Evolutionary conservation across 2,888 invertebrate genomes (phyloP).

Genomic region (Microctonus hyperodae): DNA sequence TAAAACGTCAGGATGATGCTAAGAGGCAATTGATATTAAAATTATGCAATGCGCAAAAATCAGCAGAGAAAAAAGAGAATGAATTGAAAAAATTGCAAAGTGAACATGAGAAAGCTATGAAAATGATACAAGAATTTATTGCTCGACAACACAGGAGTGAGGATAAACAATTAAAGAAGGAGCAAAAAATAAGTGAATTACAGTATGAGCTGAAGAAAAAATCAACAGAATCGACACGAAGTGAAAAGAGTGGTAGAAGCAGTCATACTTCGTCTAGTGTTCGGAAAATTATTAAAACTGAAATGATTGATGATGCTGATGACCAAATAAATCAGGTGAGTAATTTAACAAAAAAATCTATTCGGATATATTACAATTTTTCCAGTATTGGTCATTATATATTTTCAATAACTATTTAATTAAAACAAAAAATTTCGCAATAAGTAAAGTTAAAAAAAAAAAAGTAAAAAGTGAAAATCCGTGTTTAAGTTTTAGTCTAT

Average conservation of each 20-base stretch:
- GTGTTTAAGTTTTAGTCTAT: background rate
- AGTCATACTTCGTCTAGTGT: conserved; percentile 34
- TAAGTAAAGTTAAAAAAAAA: background rate
- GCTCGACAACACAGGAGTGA: conserved; percentile 67
- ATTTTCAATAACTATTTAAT: background rate
- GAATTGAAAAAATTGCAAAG: conserved; percentile 64
- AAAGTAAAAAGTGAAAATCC: background rate
- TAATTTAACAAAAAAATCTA: conserved; percentile 13
- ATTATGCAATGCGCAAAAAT: conserved; percentile 52
- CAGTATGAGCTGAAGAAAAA: conserved; percentile 46
- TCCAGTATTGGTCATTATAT: background rate
- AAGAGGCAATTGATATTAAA: conserved; percentile 56
- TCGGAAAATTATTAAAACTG: conserved; percentile 46
- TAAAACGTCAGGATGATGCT: conserved; percentile 53
- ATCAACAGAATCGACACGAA: conserved; percentile 36
- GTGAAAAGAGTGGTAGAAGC: conserved; percentile 23
- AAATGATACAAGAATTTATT: conserved; percentile 69
- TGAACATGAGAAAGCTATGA: conserved; percentile 68
- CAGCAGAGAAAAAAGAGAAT: conserved; percentile 45
- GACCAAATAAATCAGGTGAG: conserved; percentile 57
- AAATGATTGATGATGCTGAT: conserved; percentile 50
- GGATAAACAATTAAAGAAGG: conserved; percentile 58
- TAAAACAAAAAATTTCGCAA: background rate
- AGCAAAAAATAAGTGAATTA: conserved; percentile 52
- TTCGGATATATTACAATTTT: background rate